Base-by-base conservation (phyloP, 2,888 invertebrate species). In the Phalera bucephala region DNA sequence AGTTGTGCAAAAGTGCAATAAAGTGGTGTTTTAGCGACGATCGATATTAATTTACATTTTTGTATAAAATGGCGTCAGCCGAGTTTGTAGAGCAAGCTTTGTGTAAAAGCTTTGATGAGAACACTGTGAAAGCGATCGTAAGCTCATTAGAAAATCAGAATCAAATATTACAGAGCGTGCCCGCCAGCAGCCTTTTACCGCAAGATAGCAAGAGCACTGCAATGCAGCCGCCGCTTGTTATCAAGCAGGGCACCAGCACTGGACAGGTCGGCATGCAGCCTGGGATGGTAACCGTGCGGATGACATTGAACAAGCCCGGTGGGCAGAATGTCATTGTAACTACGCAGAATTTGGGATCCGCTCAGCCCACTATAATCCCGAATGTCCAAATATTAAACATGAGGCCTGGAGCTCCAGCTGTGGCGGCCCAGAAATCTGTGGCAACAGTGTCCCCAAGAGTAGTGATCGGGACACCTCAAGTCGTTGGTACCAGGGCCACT, bases 31-130 rank as follows among this genome's bases (percentile, higher is more conserved):
- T n/a, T n/a, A n/a, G n/a, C n/a, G n/a, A n/a, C n/a, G n/a, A n/a
- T n/a, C n/a, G n/a, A n/a, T n/a, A n/a, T n/a, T n/a, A n/a, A n/a
- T n/a, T n/a, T n/a, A n/a, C n/a, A n/a, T n/a, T n/a, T 19, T 19
- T 19, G 19, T 19, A 73, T 66, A 96, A 96, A 95, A 96, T 96
- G 96, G 96, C 96, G 95, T 95, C 96, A 91, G 94, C 94, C 91
- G 95, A 95, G 93, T 95, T 95, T 93, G 93, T 96, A 90, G 96
- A 96, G 92, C 95, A 96, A 93, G 95, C 95, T 92, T 93, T 96
- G 80, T 94, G 93, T 91, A 95, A 94, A 91, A 95, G 95, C 92
- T 95, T 95, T 82, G 95, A 96, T 90, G 95, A 95, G 92, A 95
- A 94, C 85, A 95, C 94, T 81, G 95, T 96, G 80, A 95, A 93